Evolutionary conservation across 2,113 vertebrate species (phyloP), one percentile per base, ranked within the genome.

Genomic region (Megaceryle torquata): DNA sequence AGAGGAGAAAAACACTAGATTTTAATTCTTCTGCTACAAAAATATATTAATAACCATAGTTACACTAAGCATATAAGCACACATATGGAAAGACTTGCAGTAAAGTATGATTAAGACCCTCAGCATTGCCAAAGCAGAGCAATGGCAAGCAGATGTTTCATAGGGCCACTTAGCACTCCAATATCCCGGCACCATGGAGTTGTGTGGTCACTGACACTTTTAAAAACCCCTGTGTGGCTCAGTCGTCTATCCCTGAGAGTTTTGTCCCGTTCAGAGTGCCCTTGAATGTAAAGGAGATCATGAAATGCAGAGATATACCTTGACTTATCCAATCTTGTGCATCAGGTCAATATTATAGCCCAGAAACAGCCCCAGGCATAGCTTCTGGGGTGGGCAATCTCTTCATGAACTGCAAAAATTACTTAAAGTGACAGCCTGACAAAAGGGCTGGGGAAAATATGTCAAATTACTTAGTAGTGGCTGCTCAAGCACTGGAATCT

Each of bases 71-170:
- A 50, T 43, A 90, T 35, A 81, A 83, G 64, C 79, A 77, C 63
- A 81, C 87, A 71, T 67, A 46, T 88, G 94, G 85, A 90, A 91
- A 61, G 65, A 53, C 67, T 86, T 61, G 51, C 65, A 79, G 57
- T 82, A 60, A 93, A 60, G 61, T 79, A 64, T 59, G 67, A 93
- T 91, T 91, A 93, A 82, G 88, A 93, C 72, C 44, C 41, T 95
- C 71, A 75, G 76, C 50, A 35, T 41, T 65, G 81, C 77, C 71
- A 75, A 82, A 82, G 51, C 77, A 75, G 46, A 75, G 44, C 76
- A 67, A 70, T 75, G 88, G 71, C 56, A 82, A 91, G 88, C 91
- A 91, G 94, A 82, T 93, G 76, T 95, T 91, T 81, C 1, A 2
- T 21, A 59, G 54, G 44, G 70, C n/a, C 44, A 29, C 69, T 78